Conservation (phyloP, 2,888 invertebrate genomes). For the Oxyteleia sp. region DNA sequence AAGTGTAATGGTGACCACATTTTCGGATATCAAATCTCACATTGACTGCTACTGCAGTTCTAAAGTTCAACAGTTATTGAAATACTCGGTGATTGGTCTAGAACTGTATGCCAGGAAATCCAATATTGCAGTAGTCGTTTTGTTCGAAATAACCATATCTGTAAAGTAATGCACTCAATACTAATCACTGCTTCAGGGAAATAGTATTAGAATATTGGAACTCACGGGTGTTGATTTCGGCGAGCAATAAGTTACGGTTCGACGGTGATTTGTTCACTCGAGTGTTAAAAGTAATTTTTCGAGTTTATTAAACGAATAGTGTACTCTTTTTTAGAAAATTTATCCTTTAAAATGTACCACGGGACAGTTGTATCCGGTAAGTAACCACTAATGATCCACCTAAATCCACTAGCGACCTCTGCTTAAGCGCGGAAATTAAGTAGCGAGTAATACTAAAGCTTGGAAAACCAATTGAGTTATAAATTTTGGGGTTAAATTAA, state of each 20-base stretch:
- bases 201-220: slow-evolving; percentile 59
- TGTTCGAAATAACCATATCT: slow-evolving; percentile 68
- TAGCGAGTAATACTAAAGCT: slow-evolving; percentile 27
- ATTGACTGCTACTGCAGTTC: slow-evolving; percentile 47
- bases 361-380: slow-evolving; percentile 45
- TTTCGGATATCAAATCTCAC: slow-evolving; percentile 42
- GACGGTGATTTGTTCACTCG: slow-evolving; percentile 18
- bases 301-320: slow-evolving; percentile 16
- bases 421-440: slow-evolving; percentile 51
- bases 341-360: slow-evolving; percentile 38
- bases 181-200: slow-evolving; percentile 61
- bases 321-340: slow-evolving; percentile 7
- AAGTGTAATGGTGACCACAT: slow-evolving; percentile 48
- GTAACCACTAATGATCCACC: slow-evolving; percentile 55
- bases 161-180: slow-evolving; percentile 68
- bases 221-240: slow-evolving; percentile 37
- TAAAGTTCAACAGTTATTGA: slow-evolving; percentile 70
- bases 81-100: slow-evolving; percentile 66
- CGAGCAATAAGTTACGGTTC: slow-evolving; percentile 28
- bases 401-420: slow-evolving; percentile 47
- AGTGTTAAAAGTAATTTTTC: slow-evolving; percentile 23
- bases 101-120: slow-evolving; percentile 61
- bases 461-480: slow-evolving; percentile 31
- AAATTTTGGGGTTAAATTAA: slow-evolving; percentile 17
- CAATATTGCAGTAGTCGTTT: slow-evolving; percentile 67